Conservation (phyloP, 2,888 invertebrate genomes). For the Clunio marinus region DNA sequence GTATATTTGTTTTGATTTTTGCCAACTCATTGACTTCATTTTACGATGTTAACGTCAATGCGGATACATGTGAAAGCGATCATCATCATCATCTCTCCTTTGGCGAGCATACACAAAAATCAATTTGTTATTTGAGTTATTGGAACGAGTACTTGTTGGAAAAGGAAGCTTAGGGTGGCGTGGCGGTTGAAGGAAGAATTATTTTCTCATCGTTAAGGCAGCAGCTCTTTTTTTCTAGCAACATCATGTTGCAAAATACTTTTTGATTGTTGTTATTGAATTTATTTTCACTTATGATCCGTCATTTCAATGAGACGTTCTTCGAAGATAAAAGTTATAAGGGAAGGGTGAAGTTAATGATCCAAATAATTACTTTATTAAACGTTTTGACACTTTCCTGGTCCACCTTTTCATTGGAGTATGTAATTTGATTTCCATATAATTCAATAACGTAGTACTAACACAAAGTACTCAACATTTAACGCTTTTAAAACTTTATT, state of each 20-base stretch:
- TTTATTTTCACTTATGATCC: neutral
- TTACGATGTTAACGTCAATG: neutral
- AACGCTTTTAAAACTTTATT: too few species aligned
- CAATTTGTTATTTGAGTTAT: conserved; percentile 1
- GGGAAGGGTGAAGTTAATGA: too few species aligned
- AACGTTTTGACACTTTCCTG: neutral
- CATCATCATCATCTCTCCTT: neutral
- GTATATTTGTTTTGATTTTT: conserved; percentile 1
- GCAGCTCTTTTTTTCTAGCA: neutral
- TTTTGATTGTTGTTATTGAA: conserved; percentile 16
- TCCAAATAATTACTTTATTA: neutral
- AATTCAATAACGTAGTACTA: too few species aligned
- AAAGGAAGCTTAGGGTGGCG: too few species aligned
- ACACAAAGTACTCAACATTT: too few species aligned
- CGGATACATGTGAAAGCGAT: neutral
- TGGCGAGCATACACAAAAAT: neutral
- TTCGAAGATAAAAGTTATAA: too few species aligned
- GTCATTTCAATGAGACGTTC: too few species aligned
- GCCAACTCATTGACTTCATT: conserved; percentile 19
- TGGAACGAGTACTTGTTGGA: too few species aligned
- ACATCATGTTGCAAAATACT: conserved; percentile 14
- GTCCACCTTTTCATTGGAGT: too few species aligned
- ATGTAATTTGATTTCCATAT: too few species aligned
- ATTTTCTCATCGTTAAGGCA: neutral
- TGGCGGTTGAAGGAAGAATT: too few species aligned